Evolutionary conservation across 2,888 invertebrate species (phyloP), one percentile per base, ranked within the genome.

Genomic region (Biston stratarius): DNA sequence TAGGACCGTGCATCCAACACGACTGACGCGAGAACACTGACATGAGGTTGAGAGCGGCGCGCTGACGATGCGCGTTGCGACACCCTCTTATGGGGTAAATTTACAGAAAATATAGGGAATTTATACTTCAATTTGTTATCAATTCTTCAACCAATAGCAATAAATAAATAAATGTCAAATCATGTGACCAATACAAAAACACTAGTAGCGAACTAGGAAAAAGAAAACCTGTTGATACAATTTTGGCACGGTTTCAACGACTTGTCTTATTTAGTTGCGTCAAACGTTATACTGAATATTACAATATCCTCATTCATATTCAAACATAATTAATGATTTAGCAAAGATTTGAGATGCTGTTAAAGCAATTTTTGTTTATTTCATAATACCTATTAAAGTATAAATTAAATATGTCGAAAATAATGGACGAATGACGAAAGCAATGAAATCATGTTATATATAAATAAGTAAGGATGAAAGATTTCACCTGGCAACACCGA

Each of bases 1-100:
- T 52, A 45, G n/a, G 42, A 55, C 65, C 73, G 75, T 83, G 84
- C 81, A 74, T 56, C 71, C 65, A 74, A 77, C 76, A 74, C 81
- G 77, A 70, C 73, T 77, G 61, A 74, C 84, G 84, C 81, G 82
- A 77, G 68, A 68, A 61, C 73, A 90, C 90, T 89, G 85, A 83
- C 8, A 12, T 14, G 40, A 34, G 62, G 75, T 73, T 70, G 67
- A 64, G 72, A 74, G 64, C 76, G 73, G 77, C 79, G 77, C 74
- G 77, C 69, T 61, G 74, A 75, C 24, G 81, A 79, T 83, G 83
- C 86, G 85, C 81, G 81, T 58, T 69, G 72, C 73, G 75, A 76
- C 78, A 76, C 75, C 75, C 76, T 72, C 74, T 64, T 51, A 69
- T 73, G 73, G 83, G 84, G 83, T 77, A 82, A 83, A 82, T 83